phyloP scores from a whole-genome alignment of 2,888 invertebrate genomes.

The Lissocephala sabroskyi region DNA sequence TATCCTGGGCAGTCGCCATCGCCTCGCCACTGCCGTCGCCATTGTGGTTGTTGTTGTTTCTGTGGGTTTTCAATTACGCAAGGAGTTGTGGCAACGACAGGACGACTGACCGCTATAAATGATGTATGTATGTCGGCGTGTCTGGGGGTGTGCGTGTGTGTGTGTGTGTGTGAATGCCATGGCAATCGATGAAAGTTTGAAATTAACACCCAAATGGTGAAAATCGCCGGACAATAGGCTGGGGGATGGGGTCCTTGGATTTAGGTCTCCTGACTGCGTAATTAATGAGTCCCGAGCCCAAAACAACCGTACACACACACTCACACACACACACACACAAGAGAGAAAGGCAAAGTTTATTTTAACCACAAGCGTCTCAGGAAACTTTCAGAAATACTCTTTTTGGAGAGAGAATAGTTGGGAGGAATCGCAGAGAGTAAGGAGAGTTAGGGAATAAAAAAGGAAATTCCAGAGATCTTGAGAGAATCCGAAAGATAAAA shows the following conservation, averaged over 20 bases:
- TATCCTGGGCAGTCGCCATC: conserved; percentile 15
- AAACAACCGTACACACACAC: conserved; percentile 18
- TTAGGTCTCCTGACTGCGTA: conserved; percentile 34
- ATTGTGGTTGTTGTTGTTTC: conserved; percentile 46
- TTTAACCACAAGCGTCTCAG: conserved; percentile 17
- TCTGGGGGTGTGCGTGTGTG: conserved; percentile 14
- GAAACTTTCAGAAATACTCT: neutral
- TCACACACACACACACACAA: neutral
- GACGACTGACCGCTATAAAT: conserved; percentile 13
- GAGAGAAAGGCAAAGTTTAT: neutral
- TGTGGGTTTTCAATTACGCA: conserved; percentile 59
- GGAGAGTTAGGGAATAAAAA: too few relatives aligned
- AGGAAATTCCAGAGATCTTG: too few relatives aligned
- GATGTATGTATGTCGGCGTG: conserved; percentile 12
- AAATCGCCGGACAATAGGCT: neutral
- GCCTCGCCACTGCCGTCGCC: conserved; percentile 4
- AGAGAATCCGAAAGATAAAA: too few relatives aligned
- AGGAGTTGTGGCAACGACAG: conserved; percentile 33
- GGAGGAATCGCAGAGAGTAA: too few relatives aligned
- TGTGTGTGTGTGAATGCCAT: conserved; percentile 18
- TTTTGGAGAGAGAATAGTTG: too few relatives aligned
- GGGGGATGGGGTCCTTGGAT: too few relatives aligned
- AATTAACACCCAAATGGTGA: conserved; percentile 54
- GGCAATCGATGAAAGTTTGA: conserved; percentile 58
- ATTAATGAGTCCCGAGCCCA: conserved; percentile 54